Evolutionary conservation across 2,797 vertebrate genomes (phyloP).

Genomic region (Oophaga sylvatica): DNA sequence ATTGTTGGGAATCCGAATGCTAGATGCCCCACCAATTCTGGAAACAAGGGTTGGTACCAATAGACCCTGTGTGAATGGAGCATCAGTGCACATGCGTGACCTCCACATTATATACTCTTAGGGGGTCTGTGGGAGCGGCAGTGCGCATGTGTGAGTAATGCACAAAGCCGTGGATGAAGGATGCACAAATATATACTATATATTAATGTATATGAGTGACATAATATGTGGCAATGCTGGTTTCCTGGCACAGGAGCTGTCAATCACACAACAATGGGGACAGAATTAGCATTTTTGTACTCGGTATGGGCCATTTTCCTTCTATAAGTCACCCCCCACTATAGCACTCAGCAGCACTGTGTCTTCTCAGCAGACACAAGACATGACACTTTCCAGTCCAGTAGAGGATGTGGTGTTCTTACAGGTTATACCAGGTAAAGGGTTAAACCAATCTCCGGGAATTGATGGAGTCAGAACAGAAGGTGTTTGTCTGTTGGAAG

Average conservation of each 20-base stretch:
- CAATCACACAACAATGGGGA: background rate
- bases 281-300: background rate
- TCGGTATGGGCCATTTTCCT: background rate
- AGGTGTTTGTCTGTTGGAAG: background rate
- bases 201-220: background rate
- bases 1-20: too few relatives aligned
- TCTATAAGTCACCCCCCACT: background rate
- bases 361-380: background rate
- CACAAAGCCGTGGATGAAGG: too few relatives aligned
- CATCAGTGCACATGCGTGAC: too few relatives aligned
- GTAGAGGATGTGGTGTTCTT: background rate
- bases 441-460: constrained; percentile 11
- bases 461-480: background rate
- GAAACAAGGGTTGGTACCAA: too few relatives aligned
- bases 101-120: too few relatives aligned
- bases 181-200: too few relatives aligned
- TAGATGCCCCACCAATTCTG: too few relatives aligned
- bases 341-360: background rate
- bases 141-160: too few relatives aligned
- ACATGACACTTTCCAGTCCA: background rate
- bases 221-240: background rate
- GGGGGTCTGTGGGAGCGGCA: too few relatives aligned
- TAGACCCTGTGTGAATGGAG: too few relatives aligned
- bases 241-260: background rate
- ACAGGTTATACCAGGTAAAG: background rate